Evolutionary conservation across 2,797 vertebrate species (phyloP).

Genomic region (Dallia pectoralis): DNA sequence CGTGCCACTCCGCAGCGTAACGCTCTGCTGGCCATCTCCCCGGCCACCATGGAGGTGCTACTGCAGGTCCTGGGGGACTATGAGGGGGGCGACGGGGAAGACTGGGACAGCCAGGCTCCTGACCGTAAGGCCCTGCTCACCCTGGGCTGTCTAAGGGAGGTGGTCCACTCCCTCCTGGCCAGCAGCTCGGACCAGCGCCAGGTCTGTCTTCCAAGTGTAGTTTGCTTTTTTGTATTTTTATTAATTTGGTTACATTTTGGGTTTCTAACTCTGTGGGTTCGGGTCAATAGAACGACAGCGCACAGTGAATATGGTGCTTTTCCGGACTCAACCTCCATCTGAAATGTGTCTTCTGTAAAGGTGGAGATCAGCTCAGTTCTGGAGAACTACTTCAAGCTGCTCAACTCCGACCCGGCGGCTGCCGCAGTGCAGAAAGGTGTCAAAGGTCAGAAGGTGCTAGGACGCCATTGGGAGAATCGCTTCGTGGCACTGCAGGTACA

Average conservation of each 20-base stretch:
- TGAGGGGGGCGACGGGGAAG: constrained; percentile 76
- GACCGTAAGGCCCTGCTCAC: constrained; percentile 89
- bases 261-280: too few relatives aligned
- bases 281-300: too few relatives aligned
- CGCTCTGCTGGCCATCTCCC: constrained; percentile 92
- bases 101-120: constrained; percentile 85
- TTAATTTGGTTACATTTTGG: too few relatives aligned
- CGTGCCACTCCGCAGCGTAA: constrained; percentile 78
- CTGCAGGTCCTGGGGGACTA: constrained; percentile 89
- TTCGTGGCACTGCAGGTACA: constrained; percentile 92
- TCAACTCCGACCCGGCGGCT: constrained; percentile 89
- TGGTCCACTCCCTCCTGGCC: constrained; percentile 90
- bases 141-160: constrained; percentile 90
- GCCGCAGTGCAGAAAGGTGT: constrained; percentile 80
- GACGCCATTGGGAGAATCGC: constrained; percentile 84
- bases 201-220: not conserved
- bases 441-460: constrained; percentile 59
- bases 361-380: constrained; percentile 92
- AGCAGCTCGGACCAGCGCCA: constrained; percentile 97
- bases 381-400: constrained; percentile 96
- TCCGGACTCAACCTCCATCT: too few relatives aligned
- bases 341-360: not conserved
- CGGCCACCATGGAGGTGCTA: constrained; percentile 97
- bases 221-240: too few relatives aligned
- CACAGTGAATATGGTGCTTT: too few relatives aligned